These are phyloP conservation scores for Nomada fabriciana DNA, from an alignment of 2,888 invertebrate species.

Conservation along the genomic window DNA sequence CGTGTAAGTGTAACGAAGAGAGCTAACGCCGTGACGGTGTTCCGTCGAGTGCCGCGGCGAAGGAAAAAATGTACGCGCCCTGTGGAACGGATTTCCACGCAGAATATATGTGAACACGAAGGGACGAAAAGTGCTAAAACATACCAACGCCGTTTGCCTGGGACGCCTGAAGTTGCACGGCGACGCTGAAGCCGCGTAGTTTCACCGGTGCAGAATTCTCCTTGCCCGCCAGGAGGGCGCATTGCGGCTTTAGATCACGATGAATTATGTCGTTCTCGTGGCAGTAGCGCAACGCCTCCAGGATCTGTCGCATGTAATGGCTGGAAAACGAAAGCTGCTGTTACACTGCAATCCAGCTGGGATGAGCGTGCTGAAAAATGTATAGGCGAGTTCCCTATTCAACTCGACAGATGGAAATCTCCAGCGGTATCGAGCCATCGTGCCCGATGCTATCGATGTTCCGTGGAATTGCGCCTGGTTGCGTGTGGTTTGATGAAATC, in stretches of 20 bases:
- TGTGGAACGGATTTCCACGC: slow-evolving; percentile 44
- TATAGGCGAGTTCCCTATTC: slow-evolving; percentile 9
- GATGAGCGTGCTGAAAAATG: slow-evolving; percentile 2
- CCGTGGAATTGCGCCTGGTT: not conserved
- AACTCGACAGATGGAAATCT: not conserved
- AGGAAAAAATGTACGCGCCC: slow-evolving; percentile 59
- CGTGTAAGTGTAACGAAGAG: slow-evolving; percentile 46
- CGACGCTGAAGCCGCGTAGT: slow-evolving; percentile 98
- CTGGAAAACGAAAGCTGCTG: slow-evolving; percentile 85
- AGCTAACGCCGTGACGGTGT: slow-evolving; percentile 72
- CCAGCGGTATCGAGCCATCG: not conserved
- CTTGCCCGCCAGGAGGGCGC: slow-evolving; percentile 96
- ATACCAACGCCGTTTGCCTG: slow-evolving; percentile 88
- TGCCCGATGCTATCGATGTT: not conserved
- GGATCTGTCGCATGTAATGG: slow-evolving; percentile 99
- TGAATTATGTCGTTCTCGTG: slow-evolving; percentile 99
- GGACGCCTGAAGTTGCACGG: slow-evolving; percentile 94
- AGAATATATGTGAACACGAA: slow-evolving; percentile 34
- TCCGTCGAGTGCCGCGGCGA: slow-evolving; percentile 60
- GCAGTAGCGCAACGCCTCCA: slow-evolving; percentile 98
- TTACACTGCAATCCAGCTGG: slow-evolving; percentile 23
- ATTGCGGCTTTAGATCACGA: slow-evolving; percentile 98
- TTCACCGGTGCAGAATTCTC: slow-evolving; percentile 99
- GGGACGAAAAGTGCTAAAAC: slow-evolving; percentile 67
- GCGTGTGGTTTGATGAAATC: no score